Evolutionary conservation across 2,888 invertebrate genomes (phyloP).

Genomic region (Diaprepes abbreviatus): DNA sequence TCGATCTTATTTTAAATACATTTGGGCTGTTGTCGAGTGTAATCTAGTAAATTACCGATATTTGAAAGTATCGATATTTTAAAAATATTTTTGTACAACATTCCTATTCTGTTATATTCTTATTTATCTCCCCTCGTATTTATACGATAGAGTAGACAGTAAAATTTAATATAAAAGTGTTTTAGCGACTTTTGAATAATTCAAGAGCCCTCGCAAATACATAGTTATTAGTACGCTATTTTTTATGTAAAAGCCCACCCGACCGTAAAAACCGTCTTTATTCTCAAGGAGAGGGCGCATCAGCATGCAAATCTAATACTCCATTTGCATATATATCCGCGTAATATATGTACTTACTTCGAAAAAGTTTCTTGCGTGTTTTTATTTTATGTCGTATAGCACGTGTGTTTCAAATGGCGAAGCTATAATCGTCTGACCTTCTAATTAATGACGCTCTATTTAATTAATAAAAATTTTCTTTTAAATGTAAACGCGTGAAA

Average conservation of each 20-base stretch:
- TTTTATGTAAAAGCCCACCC: neutral
- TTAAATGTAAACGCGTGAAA: too few species aligned
- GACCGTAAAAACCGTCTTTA: conserved; percentile 12
- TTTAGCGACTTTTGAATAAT: conserved; percentile 1
- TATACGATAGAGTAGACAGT: neutral
- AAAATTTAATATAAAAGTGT: conserved; percentile 10
- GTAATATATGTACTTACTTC: neutral
- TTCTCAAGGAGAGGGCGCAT: conserved; percentile 1
- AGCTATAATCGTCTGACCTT: too few species aligned
- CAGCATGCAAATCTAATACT: conserved; percentile 3
- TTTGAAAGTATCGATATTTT: too few species aligned
- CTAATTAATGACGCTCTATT: too few species aligned
- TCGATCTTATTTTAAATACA: too few species aligned
- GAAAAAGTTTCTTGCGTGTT: neutral
- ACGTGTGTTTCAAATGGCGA: neutral
- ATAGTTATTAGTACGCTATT: conserved; percentile 15
- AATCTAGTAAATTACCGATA: too few species aligned
- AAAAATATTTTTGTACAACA: too few species aligned
- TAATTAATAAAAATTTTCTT: too few species aligned
- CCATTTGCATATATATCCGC: conserved; percentile 8
- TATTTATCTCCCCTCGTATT: too few species aligned
- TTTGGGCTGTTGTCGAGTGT: too few species aligned
- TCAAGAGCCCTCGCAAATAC: conserved; percentile 5
- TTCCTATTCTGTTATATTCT: too few species aligned
- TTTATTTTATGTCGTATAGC: conserved; percentile 1